Percentiles rank a stretch among this genome's conserved stretches.
Evolutionary conservation across 2,888 invertebrate genomes (phyloP).

Genomic region (Hololepta plana): DNA sequence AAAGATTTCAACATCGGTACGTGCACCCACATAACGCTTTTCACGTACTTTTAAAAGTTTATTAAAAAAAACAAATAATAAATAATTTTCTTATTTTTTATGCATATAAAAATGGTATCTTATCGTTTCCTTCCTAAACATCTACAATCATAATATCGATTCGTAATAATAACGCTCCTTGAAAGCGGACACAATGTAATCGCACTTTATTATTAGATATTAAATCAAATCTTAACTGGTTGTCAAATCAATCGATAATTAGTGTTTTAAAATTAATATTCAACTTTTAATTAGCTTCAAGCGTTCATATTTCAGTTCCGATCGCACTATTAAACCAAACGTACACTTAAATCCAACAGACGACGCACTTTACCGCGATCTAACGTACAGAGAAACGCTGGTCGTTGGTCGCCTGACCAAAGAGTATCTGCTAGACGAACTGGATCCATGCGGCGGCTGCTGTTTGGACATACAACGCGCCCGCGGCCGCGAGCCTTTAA

Average conservation of each 20-base stretch:
- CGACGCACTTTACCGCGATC: slow-evolving; percentile 27
- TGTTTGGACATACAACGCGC: slow-evolving; percentile 30
- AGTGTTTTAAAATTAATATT: too few relatives aligned
- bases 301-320: too few relatives aligned
- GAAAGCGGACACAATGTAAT: too few relatives aligned
- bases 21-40: slow-evolving; percentile 4
- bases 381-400: slow-evolving; percentile 36
- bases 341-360: slow-evolving; percentile 21
- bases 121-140: too few relatives aligned
- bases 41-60: neutral
- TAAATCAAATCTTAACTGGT: neutral
- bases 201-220: neutral
- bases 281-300: too few relatives aligned
- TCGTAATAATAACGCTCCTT: too few relatives aligned
- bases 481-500: slow-evolving; percentile 18
- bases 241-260: too few relatives aligned
- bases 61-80: too few relatives aligned
- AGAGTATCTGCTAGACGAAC: slow-evolving; percentile 6
- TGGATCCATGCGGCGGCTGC: slow-evolving; percentile 21
- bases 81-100: too few relatives aligned
- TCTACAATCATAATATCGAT: too few relatives aligned
- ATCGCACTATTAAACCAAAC: neutral
- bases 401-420: slow-evolving; percentile 29
- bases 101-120: slow-evolving; percentile 1
- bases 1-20: slow-evolving; percentile 19